phyloP scores from a whole-genome alignment of 2,888 invertebrate species.

The Acanthosepion lycidas region DNA sequence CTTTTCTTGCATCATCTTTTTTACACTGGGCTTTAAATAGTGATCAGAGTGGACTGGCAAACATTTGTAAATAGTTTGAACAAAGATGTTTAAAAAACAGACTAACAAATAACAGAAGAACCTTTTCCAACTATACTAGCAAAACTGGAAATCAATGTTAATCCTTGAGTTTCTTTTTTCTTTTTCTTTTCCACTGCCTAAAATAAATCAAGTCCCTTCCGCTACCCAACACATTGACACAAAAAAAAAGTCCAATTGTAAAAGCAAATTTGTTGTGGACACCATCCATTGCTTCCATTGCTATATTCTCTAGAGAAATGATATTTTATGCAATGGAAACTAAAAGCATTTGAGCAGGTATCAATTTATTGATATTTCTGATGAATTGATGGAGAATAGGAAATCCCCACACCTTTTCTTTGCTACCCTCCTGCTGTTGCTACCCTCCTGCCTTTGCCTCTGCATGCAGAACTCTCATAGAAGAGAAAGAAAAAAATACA shows the following conservation, averaged over 20 bases:
- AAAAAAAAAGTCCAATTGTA: neutral
- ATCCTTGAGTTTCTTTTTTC: neutral
- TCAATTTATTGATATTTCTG: constrained; percentile 22
- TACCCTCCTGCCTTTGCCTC: neutral
- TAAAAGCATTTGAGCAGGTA: neutral
- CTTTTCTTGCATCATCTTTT: neutral
- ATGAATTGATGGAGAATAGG: neutral
- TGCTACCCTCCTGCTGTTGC: too few species aligned
- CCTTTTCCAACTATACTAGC: too few species aligned
- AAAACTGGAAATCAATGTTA: neutral
- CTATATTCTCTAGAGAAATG: neutral
- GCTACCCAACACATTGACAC: neutral
- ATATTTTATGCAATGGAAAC: neutral
- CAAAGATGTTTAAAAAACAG: neutral
- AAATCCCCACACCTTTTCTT: neutral
- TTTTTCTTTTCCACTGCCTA: neutral
- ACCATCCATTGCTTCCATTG: neutral
- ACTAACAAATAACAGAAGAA: neutral
- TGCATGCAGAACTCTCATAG: neutral
- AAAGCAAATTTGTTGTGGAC: neutral
- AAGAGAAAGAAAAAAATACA: neutral
- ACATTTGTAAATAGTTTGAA: neutral
- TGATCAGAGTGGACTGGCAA: neutral
- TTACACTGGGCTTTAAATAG: neutral
- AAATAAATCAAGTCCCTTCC: neutral